Percentiles rank a stretch among this genome's conserved stretches.
Evolutionary conservation across 2,888 invertebrate species (phyloP).

Genomic region (Capitulum mitella): DNA sequence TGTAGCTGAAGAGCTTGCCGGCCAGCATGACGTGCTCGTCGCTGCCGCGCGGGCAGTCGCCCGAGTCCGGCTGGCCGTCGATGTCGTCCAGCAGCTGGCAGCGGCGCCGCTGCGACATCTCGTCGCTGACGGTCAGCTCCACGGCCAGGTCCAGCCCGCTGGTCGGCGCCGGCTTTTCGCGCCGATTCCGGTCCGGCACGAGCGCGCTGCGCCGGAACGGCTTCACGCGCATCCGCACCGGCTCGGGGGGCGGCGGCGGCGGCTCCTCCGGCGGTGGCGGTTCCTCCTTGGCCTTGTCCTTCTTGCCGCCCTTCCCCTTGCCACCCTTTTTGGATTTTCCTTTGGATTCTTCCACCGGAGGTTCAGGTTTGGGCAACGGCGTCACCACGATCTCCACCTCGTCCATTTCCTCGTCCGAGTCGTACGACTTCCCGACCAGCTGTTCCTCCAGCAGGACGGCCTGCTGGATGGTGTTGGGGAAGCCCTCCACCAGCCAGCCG

Average conservation of each 20-base stretch:
- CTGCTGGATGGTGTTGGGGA: background rate
- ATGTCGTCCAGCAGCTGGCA: background rate
- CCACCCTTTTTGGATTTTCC: background rate
- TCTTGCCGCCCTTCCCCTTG: background rate
- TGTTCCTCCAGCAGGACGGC: background rate
- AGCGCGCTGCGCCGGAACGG: constrained; percentile 7
- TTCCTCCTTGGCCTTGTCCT: background rate
- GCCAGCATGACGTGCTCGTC: constrained; percentile 16
- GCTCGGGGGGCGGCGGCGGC: background rate
- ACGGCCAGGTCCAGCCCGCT: constrained; percentile 10
- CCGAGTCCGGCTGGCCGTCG: background rate
- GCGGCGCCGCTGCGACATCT: background rate
- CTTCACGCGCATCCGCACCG: background rate
- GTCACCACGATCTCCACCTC: background rate
- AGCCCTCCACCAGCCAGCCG: constrained; percentile 7
- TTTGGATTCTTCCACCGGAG: background rate
- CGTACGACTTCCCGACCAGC: background rate
- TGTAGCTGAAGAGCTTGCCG: constrained; percentile 14
- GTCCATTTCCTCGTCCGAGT: background rate
- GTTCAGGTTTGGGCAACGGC: background rate
- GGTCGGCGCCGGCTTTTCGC: background rate
- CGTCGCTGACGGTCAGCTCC: background rate
- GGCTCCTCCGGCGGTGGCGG: background rate
- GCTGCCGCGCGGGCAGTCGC: background rate
- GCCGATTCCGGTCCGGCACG: background rate